Conservation (phyloP, 2,888 invertebrate species). For the Sphecodes monilicornis region DNA sequence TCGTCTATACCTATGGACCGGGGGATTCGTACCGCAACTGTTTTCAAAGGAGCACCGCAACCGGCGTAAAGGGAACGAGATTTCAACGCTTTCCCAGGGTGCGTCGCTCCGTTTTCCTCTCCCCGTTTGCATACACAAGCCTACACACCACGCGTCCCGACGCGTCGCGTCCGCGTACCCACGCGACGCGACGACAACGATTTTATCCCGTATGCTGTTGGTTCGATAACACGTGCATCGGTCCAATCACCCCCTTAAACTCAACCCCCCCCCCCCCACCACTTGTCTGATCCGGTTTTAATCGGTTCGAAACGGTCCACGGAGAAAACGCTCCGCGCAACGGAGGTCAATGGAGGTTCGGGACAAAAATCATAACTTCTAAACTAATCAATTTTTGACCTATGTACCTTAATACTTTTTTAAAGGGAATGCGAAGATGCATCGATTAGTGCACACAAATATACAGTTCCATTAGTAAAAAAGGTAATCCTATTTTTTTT, state of each 20-base stretch:
- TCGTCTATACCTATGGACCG: slow-evolving; percentile 52
- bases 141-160: background rate
- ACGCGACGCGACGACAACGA: slow-evolving; percentile 2
- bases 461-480: too few species aligned
- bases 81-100: slow-evolving; percentile 50
- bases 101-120: slow-evolving; percentile 4
- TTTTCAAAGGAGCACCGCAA: slow-evolving; percentile 62
- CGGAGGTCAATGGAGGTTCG: too few species aligned
- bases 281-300: background rate
- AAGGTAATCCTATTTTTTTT: too few species aligned
- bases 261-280: too few species aligned
- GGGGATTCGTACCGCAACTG: slow-evolving; percentile 60
- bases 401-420: too few species aligned
- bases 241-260: background rate
- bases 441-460: too few species aligned
- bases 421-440: too few species aligned
- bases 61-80: slow-evolving; percentile 54
- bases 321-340: background rate
- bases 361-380: too few species aligned
- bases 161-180: too few species aligned
- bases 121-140: background rate
- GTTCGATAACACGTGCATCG: slow-evolving; percentile 17
- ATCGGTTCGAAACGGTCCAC: slow-evolving; percentile 9
- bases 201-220: slow-evolving; percentile 20
- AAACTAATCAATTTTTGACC: too few species aligned